phyloP scores from a whole-genome alignment of 2,113 vertebrate genomes.

The Elachura formosa region DNA sequence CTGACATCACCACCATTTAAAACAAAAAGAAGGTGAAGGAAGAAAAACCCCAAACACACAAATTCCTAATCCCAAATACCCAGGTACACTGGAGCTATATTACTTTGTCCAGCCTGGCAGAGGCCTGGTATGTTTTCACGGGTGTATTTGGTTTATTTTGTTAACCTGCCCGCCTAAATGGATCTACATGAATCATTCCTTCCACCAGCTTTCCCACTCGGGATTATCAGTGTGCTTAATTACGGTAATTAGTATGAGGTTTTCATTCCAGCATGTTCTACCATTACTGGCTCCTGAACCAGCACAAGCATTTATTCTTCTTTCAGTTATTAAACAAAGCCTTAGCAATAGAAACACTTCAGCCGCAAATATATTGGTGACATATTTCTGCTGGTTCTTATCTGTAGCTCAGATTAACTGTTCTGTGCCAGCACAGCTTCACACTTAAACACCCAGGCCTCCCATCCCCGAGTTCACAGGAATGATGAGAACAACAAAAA shows the following conservation, averaged over 20 bases:
- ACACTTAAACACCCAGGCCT: background rate
- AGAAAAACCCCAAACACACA: background rate
- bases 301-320: background rate
- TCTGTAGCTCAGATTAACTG: background rate
- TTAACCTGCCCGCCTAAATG: slow-evolving; percentile 30
- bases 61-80: background rate
- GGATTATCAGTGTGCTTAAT: slow-evolving; percentile 5
- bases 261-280: background rate
- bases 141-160: slow-evolving; percentile 41
- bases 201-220: slow-evolving; percentile 1
- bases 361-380: background rate
- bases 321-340: background rate
- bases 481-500: background rate
- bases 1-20: background rate
- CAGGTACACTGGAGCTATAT: background rate
- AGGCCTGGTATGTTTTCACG: background rate
- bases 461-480: background rate
- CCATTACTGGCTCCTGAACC: background rate
- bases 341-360: background rate
- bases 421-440: background rate
- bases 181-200: slow-evolving; percentile 56
- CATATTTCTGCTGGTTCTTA: background rate
- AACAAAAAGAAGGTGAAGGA: background rate
- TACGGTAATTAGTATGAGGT: background rate
- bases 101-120: slow-evolving; percentile 5